These are phyloP conservation scores for Philypnodon macrostomus DNA, from an alignment of 2,797 vertebrate genomes.

Conservation along the genomic window DNA sequence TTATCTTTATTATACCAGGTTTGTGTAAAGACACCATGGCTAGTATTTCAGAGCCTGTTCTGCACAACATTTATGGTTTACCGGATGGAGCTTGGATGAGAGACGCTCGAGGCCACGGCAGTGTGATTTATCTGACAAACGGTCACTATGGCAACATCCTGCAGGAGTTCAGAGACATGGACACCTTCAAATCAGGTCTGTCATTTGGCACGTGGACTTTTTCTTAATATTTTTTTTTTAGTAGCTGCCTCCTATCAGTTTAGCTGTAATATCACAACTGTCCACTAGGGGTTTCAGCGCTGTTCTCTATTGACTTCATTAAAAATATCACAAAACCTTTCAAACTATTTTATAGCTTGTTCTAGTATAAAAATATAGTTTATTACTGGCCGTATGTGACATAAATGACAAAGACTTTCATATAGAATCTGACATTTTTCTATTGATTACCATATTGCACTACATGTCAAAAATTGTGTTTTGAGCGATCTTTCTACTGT, in stretches of 20 bases:
- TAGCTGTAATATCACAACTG: background rate
- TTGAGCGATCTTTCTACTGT: too few relatives aligned
- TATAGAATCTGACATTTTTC: too few relatives aligned
- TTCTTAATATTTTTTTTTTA: too few relatives aligned
- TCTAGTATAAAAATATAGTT: too few relatives aligned
- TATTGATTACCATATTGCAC: too few relatives aligned
- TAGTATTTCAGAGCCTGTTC: slow-evolving; percentile 86
- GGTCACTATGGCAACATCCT: slow-evolving; percentile 87
- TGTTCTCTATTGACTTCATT: too few relatives aligned
- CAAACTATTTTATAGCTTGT: too few relatives aligned
- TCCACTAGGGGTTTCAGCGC: background rate
- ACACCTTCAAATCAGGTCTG: slow-evolving; percentile 89
- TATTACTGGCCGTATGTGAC: too few relatives aligned
- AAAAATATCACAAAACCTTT: too few relatives aligned
- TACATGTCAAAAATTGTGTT: too few relatives aligned
- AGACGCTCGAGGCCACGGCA: slow-evolving; percentile 87
- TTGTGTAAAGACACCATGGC: slow-evolving; percentile 91
- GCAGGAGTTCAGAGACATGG: slow-evolving; percentile 88
- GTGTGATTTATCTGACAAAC: slow-evolving; percentile 88
- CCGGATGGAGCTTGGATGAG: slow-evolving; percentile 95
- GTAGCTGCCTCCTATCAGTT: background rate
- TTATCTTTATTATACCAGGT: slow-evolving; percentile 57
- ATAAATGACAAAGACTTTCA: too few relatives aligned
- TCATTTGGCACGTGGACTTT: background rate
- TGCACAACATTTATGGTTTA: slow-evolving; percentile 85